These are phyloP conservation scores for Myxocyprinus asiaticus DNA, from an alignment of 2,113 vertebrate species.

Conservation along the genomic window DNA sequence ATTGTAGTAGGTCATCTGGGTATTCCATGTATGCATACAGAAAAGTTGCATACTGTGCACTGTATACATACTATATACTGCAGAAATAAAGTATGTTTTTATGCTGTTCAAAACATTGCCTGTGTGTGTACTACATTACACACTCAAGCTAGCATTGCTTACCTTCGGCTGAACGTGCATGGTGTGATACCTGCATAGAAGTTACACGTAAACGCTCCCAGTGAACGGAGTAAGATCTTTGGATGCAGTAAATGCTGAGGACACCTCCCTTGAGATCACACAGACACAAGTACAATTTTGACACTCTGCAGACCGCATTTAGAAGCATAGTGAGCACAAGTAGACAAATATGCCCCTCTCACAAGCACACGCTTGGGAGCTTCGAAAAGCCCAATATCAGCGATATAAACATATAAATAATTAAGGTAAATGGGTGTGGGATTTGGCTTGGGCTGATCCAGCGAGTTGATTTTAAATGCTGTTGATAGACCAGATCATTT, in stretches of 20 bases:
- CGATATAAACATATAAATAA: constrained; percentile 81
- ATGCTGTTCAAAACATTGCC: too few relatives aligned
- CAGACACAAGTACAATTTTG: constrained; percentile 22
- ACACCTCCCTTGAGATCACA: constrained; percentile 73
- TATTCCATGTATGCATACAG: too few relatives aligned
- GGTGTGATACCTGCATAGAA: neutral
- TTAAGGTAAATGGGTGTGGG: constrained; percentile 66
- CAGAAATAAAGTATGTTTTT: neutral
- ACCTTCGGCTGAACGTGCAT: neutral
- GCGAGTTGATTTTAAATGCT: constrained; percentile 42
- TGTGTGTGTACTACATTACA: neutral
- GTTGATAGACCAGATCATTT: constrained; percentile 51
- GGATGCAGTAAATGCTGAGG: constrained; percentile 68
- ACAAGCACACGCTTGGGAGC: constrained; percentile 69
- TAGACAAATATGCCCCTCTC: constrained; percentile 74
- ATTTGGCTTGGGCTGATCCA: constrained; percentile 21
- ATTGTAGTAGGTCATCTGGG: too few relatives aligned
- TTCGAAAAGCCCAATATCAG: constrained; percentile 76
- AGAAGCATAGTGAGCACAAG: constrained; percentile 70
- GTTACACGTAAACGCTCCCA: constrained; percentile 21
- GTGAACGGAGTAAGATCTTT: constrained; percentile 39
- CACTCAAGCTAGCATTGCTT: neutral
- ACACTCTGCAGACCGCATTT: constrained; percentile 31
- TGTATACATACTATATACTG: too few relatives aligned
- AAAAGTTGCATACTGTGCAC: too few relatives aligned